Evolutionary conservation across 2,113 vertebrate genomes (phyloP), one percentile per base, ranked within the genome.

Genomic region (Delphinapterus leucas): DNA sequence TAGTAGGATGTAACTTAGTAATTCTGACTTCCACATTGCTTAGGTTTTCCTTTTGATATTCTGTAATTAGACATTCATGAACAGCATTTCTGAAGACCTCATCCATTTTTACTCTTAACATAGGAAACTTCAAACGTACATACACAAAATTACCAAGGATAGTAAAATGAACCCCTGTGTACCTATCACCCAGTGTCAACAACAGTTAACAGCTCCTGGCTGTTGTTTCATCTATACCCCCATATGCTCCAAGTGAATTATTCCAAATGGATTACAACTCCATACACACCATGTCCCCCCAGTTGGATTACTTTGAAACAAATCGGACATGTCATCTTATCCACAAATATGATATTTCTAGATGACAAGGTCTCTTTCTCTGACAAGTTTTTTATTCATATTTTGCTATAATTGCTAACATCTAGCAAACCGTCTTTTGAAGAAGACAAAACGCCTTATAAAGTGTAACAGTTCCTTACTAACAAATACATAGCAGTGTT

Each of bases 341-440:
- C 17, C 8, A 14, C 68, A 74, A 88, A 47, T 65, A 63, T 15
- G 85, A 23, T 67, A 68, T 93, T 73, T 95, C 47, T 90, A 85
- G 71, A 73, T 26, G 36, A 38, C 12, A 33, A 36, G 23, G 23
- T 49, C 49, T 71, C 70, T 60, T n/a, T 85, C 21, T 36, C 25
- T 58, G 71, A 61, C 61, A 60, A 31, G 58, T 44, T 58, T 77
- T 85, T 68, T 8, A 60, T 84, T 84, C 17, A 20, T 55, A 26
- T 63, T 90, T 84, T 79, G 15, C 70, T 89, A 53, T 88, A 96
- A 83, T 89, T 61, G 55, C 63, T 84, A 80, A 93, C n/a, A 77
- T 11, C 83, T 83, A 89, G 38, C 26, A 49, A 74, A 67, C 14
- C 28, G 23, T 77, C 84, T 58, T 76, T 71, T 79, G 61, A 47